Percentiles rank a stretch among this genome's conserved stretches.
Evolutionary conservation across 2,113 vertebrate genomes (phyloP).

Genomic region (Eupsittula cactorum): DNA sequence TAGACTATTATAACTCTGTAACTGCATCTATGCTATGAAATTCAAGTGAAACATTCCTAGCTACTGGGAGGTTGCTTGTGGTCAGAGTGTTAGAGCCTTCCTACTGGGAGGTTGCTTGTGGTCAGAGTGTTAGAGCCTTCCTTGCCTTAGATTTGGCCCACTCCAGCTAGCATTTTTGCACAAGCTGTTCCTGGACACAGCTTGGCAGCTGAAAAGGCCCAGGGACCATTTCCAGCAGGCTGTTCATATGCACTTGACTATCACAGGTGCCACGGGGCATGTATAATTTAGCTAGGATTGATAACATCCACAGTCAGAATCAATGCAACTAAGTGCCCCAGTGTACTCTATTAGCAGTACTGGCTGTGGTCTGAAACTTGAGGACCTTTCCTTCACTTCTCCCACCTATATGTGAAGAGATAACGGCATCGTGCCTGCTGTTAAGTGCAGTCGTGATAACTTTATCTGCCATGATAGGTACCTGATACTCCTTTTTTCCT

Average conservation of each 20-base stretch:
- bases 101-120: neutral
- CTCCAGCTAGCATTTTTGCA: rapidly evolving
- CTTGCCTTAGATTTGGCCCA: neutral
- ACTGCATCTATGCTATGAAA: neutral
- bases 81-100: neutral
- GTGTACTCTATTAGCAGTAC: no score
- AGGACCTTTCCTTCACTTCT: neutral
- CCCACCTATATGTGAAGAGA: neutral
- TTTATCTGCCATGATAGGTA: neutral
- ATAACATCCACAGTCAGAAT: neutral
- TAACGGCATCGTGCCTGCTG: neutral
- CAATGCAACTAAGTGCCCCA: neutral
- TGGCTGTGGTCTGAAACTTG: neutral
- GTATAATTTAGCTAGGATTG: neutral
- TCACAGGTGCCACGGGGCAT: neutral
- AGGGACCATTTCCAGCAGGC: neutral
- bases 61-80: neutral
- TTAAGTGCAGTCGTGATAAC: neutral
- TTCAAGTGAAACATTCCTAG: neutral
- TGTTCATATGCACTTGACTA: neutral
- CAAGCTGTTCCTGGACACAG: neutral
- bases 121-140: neutral
- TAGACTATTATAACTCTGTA: neutral
- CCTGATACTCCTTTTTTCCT: neutral
- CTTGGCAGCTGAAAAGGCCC: neutral